Evolutionary conservation across 2,888 invertebrate species (phyloP).

Genomic region (Drosophila yooni): DNA sequence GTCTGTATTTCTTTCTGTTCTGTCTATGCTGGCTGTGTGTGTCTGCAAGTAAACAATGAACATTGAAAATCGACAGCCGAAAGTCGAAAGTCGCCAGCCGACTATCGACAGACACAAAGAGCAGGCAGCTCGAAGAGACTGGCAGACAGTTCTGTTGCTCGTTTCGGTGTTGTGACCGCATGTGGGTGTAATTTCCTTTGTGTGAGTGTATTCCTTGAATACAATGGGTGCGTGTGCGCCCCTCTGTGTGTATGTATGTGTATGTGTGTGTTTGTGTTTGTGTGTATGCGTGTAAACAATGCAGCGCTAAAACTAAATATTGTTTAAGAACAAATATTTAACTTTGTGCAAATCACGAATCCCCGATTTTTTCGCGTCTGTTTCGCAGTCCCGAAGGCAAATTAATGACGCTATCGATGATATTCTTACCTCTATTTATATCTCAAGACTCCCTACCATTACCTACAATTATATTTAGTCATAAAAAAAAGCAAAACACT

Average conservation of each 20-base stretch:
- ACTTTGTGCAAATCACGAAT: conserved; percentile 76
- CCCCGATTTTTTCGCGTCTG: conserved; percentile 48
- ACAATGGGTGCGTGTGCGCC: conserved; percentile 28
- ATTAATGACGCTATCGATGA: conserved; percentile 73
- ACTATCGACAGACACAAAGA: conserved; percentile 47
- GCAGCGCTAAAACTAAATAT: conserved; percentile 78
- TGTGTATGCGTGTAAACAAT: conserved; percentile 70
- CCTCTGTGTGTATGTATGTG: neutral
- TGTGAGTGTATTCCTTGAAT: conserved; percentile 34
- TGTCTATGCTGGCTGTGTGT: conserved; percentile 10
- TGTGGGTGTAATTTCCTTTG: conserved; percentile 42
- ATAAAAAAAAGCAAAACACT: conserved; percentile 35
- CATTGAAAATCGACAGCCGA: conserved; percentile 58
- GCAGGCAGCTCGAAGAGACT: conserved; percentile 20
- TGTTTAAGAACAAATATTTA: conserved; percentile 80
- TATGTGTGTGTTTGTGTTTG: conserved; percentile 40
- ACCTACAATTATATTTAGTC: conserved; percentile 58
- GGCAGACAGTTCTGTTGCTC: conserved; percentile 58
- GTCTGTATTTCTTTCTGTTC: conserved; percentile 5
- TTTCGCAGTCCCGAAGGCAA: conserved; percentile 31
- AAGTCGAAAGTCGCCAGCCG: conserved; percentile 44
- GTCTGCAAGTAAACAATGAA: conserved; percentile 66
- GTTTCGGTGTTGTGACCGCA: conserved; percentile 15
- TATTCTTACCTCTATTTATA: conserved; percentile 39
- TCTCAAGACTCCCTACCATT: neutral